phyloP scores from a whole-genome alignment of 2,797 vertebrate species.

The Orestias chungarensis region DNA sequence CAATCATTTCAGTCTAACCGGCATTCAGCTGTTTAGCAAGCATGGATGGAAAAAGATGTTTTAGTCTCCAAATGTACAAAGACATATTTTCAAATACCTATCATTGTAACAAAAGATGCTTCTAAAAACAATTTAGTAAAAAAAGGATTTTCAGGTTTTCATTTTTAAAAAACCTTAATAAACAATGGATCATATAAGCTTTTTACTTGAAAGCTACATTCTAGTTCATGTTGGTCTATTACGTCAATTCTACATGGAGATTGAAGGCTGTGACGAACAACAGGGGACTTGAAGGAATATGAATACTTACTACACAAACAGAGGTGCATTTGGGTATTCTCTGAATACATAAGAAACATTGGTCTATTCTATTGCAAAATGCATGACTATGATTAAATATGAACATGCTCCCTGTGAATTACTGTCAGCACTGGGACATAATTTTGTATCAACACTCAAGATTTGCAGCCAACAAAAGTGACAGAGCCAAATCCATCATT shows the following conservation, averaged over 20 bases:
- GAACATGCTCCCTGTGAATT: conserved; percentile 25
- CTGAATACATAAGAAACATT: conserved; percentile 8
- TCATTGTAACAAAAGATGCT: background rate
- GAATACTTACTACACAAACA: conserved; percentile 5
- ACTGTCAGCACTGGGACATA: conserved; percentile 19
- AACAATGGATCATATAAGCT: background rate
- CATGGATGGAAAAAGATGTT: too few species aligned
- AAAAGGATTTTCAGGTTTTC: background rate
- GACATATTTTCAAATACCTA: too few species aligned
- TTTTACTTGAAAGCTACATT: background rate
- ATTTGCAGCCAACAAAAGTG: conserved; percentile 19
- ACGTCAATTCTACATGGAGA: background rate
- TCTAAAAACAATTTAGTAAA: background rate
- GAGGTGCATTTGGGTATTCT: conserved; percentile 8
- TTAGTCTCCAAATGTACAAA: too few species aligned
- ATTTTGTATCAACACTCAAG: conserved; percentile 20
- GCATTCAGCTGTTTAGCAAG: too few species aligned
- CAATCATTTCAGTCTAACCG: too few species aligned
- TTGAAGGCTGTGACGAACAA: background rate
- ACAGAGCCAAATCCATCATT: conserved; percentile 21
- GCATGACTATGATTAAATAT: conserved; percentile 42
- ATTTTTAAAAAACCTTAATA: background rate
- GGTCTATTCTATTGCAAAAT: conserved; percentile 26
- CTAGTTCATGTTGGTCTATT: background rate
- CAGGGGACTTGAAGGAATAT: background rate